A percentile compares a stretch with the other conserved stretches of the same genome.
These are phyloP conservation scores for Cossypha caffra DNA, from an alignment of 2,797 vertebrate genomes.

Conservation along the genomic window DNA sequence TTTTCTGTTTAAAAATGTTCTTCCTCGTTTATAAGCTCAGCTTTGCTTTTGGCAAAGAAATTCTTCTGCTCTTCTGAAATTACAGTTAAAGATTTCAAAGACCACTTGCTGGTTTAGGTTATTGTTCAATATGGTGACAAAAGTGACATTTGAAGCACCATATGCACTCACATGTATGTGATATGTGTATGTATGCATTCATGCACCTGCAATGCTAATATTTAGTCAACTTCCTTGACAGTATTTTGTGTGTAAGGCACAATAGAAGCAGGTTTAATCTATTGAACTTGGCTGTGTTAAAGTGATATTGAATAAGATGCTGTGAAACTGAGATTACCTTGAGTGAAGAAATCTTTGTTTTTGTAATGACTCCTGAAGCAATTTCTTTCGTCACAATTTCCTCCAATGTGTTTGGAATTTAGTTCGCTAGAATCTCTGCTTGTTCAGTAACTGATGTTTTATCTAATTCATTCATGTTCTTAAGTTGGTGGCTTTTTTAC, in stretches of 20 bases:
- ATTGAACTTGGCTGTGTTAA: neutral
- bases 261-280: neutral
- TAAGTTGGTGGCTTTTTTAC: neutral
- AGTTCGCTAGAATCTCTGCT: neutral
- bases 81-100: neutral
- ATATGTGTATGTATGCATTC: neutral
- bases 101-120: neutral
- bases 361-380: neutral
- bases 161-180: fast-evolving
- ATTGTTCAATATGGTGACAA: neutral
- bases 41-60: neutral
- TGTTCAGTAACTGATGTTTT: neutral
- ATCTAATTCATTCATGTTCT: neutral
- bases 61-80: neutral
- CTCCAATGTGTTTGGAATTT: neutral
- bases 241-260: neutral
- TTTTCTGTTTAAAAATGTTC: neutral
- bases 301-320: neutral
- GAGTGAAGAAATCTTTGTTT: neutral
- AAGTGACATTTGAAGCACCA: neutral
- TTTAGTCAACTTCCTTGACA: neutral
- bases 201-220: neutral
- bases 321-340: neutral
- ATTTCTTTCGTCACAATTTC: neutral
- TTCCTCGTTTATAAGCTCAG: neutral